These are phyloP conservation scores for Hemicordylus capensis DNA, from an alignment of 2,113 vertebrate species.

Conservation along the genomic window DNA sequence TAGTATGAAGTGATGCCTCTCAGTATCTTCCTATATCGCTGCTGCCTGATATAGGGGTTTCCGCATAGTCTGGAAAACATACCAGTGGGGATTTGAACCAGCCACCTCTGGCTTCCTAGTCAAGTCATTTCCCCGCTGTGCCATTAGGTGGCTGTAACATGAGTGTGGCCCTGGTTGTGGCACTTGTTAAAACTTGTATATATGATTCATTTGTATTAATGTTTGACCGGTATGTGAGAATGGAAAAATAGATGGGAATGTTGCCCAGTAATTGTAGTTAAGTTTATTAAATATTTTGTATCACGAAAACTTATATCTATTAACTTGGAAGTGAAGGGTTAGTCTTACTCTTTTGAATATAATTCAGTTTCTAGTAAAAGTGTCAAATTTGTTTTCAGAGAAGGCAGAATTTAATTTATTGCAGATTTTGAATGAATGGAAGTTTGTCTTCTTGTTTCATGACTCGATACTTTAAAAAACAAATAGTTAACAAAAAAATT, in stretches of 20 bases:
- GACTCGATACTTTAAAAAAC: slow-evolving; percentile 26
- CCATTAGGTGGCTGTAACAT: too few relatives aligned
- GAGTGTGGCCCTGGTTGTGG: too few relatives aligned
- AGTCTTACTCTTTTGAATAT: slow-evolving; percentile 59
- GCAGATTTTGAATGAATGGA: slow-evolving; percentile 36
- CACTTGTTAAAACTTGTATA: not conserved
- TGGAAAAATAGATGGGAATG: slow-evolving; percentile 62
- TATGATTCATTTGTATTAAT: not conserved
- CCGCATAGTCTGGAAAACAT: too few relatives aligned
- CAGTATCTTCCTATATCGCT: too few relatives aligned
- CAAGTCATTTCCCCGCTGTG: too few relatives aligned
- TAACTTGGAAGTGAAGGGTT: slow-evolving; percentile 53
- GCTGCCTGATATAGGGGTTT: too few relatives aligned
- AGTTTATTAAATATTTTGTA: slow-evolving; percentile 43
- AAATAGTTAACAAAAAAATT: too few relatives aligned
- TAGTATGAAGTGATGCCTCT: too few relatives aligned
- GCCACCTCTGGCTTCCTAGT: too few relatives aligned
- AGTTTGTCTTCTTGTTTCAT: slow-evolving; percentile 29
- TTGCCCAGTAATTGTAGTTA: slow-evolving; percentile 53
- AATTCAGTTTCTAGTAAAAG: slow-evolving; percentile 52
- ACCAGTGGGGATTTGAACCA: too few relatives aligned
- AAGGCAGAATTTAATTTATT: slow-evolving; percentile 40
- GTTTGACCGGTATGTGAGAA: slow-evolving; percentile 29
- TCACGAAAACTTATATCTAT: slow-evolving; percentile 45
- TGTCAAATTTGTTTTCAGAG: slow-evolving; percentile 10